Evolutionary conservation across 1,140 invertebrate species (phyloP).

Genomic region (Cherax destructor): DNA sequence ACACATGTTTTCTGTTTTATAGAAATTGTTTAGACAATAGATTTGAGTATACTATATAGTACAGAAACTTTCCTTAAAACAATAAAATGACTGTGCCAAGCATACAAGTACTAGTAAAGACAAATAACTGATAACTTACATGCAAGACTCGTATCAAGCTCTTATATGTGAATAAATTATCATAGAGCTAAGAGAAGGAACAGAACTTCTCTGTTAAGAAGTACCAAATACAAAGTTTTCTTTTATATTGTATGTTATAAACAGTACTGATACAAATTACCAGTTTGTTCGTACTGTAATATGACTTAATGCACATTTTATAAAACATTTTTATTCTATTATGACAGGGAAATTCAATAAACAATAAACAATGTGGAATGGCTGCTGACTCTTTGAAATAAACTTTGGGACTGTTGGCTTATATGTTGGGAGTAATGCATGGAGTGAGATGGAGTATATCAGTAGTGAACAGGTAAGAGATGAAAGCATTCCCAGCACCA

Average conservation of each 20-base stretch:
- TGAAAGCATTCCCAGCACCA: neutral
- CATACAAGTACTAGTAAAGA: too few species aligned
- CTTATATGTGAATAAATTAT: neutral
- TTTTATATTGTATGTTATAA: neutral
- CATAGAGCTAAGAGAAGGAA: neutral
- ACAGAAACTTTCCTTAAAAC: neutral
- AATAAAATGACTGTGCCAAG: neutral
- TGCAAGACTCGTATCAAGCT: too few species aligned
- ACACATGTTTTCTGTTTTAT: neutral
- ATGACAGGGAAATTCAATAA: neutral
- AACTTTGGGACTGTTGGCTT: slow-evolving; percentile 15
- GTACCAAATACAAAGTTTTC: neutral
- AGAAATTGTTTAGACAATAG: neutral
- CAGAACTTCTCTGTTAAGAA: neutral
- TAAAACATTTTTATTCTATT: neutral
- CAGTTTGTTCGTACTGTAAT: neutral
- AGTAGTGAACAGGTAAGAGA: neutral
- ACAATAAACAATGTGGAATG: neutral
- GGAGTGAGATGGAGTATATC: neutral
- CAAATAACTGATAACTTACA: too few species aligned
- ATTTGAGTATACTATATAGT: neutral
- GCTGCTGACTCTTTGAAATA: neutral
- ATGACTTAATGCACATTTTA: neutral
- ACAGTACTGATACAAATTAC: too few species aligned
- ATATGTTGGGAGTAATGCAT: neutral